Evolutionary conservation across 30 jellyfish, hydroid and myxozoan species (phyloP).

Genomic region (Sanderia malayensis): DNA sequence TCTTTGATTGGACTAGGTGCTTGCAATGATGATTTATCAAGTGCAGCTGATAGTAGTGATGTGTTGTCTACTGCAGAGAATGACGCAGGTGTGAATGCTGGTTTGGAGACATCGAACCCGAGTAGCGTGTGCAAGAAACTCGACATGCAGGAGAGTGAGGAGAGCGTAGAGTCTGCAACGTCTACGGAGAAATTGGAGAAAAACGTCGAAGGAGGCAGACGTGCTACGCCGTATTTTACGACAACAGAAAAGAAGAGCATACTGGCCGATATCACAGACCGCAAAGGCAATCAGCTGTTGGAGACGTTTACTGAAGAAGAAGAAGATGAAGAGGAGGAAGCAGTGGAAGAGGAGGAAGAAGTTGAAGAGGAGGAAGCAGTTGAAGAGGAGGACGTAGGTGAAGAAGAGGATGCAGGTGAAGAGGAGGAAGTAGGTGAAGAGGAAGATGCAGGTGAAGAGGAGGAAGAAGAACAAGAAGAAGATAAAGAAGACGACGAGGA

Average conservation of each 20-base stretch:
- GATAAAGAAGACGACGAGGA: background rate
- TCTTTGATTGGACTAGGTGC: constrained; percentile 10
- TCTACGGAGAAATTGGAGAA: background rate
- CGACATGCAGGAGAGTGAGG: background rate
- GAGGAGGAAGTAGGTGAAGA: background rate
- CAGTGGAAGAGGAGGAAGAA: background rate
- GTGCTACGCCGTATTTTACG: constrained; percentile 35
- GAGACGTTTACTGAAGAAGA: constrained; percentile 45
- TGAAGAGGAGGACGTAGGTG: background rate
- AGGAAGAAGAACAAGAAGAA: background rate
- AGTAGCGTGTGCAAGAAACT: background rate
- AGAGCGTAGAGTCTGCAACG: background rate
- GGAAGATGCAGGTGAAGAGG: background rate
- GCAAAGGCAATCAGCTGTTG: constrained; percentile 3
- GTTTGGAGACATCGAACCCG: background rate
- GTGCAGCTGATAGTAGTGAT: background rate
- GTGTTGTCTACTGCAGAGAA: background rate
- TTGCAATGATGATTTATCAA: background rate
- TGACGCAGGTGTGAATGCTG: background rate
- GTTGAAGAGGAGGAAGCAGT: constrained; percentile 46
- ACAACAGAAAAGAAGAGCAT: constrained; percentile 11
- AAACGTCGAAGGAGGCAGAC: constrained; percentile 4
- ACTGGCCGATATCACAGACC: background rate
- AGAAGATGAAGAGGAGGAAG: constrained; percentile 28
- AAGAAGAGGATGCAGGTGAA: background rate